phyloP scores from a whole-genome alignment of 2,113 vertebrate species.

The Deroptyus accipitrinus region DNA sequence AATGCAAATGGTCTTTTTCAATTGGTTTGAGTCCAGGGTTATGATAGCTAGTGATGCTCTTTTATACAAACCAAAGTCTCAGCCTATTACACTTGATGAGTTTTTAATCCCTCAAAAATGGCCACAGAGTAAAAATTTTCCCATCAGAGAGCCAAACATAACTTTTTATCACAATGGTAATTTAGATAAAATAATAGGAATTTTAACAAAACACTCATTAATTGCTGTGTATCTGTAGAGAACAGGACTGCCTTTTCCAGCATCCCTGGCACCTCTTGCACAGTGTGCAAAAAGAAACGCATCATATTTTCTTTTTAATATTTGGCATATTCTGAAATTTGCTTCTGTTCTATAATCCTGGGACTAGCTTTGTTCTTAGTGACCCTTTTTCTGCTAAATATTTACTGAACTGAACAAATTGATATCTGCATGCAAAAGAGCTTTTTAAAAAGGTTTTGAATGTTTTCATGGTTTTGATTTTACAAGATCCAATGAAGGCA shows the following conservation, averaged over 20 bases:
- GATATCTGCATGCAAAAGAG: not conserved
- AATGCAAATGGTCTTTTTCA: not conserved
- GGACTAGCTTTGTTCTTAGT: not conserved
- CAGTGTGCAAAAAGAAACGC: not conserved
- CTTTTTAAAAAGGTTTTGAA: not conserved
- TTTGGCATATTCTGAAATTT: not conserved
- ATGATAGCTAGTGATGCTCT: not conserved
- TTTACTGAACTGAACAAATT: not conserved
- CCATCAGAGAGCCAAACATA: not conserved
- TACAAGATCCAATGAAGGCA: not conserved
- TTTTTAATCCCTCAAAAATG: not conserved
- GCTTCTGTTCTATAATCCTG: not conserved
- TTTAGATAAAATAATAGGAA: not conserved
- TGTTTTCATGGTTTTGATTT: not conserved
- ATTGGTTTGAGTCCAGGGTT: not conserved
- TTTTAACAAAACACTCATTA: not conserved
- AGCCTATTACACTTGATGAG: too few relatives aligned
- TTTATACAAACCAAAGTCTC: not conserved
- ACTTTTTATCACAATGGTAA: not conserved
- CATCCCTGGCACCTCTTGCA: not conserved
- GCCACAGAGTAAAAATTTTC: not conserved
- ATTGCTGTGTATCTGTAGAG: not conserved
- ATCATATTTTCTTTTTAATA: not conserved
- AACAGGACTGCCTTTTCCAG: not conserved
- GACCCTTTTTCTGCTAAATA: not conserved